These are phyloP conservation scores for Pseudochromis fuscus DNA, from an alignment of 2,797 vertebrate genomes.

Conservation along the genomic window DNA sequence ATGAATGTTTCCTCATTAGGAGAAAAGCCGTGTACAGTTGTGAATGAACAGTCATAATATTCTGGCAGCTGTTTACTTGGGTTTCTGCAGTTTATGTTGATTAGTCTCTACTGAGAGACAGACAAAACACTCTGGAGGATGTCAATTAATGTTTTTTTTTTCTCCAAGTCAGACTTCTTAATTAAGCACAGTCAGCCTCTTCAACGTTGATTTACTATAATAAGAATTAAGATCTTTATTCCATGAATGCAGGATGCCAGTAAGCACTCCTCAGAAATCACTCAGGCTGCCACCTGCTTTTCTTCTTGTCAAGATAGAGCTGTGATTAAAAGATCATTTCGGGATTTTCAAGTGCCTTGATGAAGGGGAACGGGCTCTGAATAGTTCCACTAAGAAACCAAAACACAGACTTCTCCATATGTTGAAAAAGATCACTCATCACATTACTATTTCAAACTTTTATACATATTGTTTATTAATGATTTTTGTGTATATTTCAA, in stretches of 20 bases:
- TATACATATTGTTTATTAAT: background rate
- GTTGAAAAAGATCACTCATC: background rate
- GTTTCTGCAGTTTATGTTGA: slow-evolving; percentile 73
- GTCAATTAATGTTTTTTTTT: slow-evolving; percentile 72
- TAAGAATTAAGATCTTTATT: slow-evolving; percentile 65
- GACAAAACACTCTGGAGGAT: slow-evolving; percentile 80
- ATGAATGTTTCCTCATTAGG: slow-evolving; percentile 65
- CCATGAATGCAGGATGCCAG: slow-evolving; percentile 32
- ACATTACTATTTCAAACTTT: background rate
- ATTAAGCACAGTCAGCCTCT: slow-evolving; percentile 76
- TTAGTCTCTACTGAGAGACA: slow-evolving; percentile 74
- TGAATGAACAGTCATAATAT: slow-evolving; percentile 68
- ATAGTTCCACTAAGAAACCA: slow-evolving; percentile 26
- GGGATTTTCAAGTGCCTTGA: slow-evolving; percentile 30
- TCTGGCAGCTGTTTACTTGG: slow-evolving; percentile 74
- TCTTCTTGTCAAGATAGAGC: slow-evolving; percentile 35
- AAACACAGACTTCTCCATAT: slow-evolving; percentile 31
- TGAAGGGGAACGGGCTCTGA: background rate
- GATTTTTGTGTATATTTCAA: background rate
- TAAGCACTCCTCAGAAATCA: slow-evolving; percentile 55
- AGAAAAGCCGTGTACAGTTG: slow-evolving; percentile 51
- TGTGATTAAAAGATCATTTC: slow-evolving; percentile 60
- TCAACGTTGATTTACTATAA: slow-evolving; percentile 64
- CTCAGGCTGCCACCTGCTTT: slow-evolving; percentile 65
- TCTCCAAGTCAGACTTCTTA: slow-evolving; percentile 64